Percentiles rank a stretch among this genome's conserved stretches.
Evolutionary conservation across 2,888 invertebrate genomes (phyloP).

Genomic region (Tipula unca): DNA sequence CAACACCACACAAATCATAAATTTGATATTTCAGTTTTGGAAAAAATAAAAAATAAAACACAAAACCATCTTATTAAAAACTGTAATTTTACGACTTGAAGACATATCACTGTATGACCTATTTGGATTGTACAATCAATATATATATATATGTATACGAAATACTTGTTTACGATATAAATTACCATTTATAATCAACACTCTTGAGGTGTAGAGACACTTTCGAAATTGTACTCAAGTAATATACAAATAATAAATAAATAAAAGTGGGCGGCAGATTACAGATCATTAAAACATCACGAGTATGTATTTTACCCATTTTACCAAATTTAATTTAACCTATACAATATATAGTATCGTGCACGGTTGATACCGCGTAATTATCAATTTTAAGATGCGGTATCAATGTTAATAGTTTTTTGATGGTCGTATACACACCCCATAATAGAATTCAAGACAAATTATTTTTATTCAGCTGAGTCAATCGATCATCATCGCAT

Average conservation of each 20-base stretch:
- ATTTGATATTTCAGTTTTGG: neutral
- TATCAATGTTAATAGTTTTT: too few relatives aligned
- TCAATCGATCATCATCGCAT: too few relatives aligned
- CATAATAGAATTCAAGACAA: too few relatives aligned
- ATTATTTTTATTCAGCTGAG: too few relatives aligned
- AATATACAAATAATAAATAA: neutral
- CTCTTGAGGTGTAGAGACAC: neutral
- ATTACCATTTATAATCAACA: neutral
- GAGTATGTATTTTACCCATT: neutral
- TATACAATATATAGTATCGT: too few relatives aligned
- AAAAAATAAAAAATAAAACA: neutral
- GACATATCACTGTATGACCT: neutral
- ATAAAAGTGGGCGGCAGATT: neutral
- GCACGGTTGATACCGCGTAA: too few relatives aligned
- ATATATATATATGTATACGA: neutral
- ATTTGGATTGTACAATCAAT: neutral
- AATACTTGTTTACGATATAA: neutral
- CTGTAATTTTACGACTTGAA: neutral
- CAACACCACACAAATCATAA: neutral
- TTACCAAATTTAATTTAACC: too few relatives aligned
- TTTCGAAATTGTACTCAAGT: neutral
- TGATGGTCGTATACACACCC: too few relatives aligned
- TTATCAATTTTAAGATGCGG: too few relatives aligned
- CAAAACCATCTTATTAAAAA: neutral
- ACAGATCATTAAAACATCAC: neutral